phyloP scores from a whole-genome alignment of 2,797 vertebrate species.

The Aphelocoma californica region DNA sequence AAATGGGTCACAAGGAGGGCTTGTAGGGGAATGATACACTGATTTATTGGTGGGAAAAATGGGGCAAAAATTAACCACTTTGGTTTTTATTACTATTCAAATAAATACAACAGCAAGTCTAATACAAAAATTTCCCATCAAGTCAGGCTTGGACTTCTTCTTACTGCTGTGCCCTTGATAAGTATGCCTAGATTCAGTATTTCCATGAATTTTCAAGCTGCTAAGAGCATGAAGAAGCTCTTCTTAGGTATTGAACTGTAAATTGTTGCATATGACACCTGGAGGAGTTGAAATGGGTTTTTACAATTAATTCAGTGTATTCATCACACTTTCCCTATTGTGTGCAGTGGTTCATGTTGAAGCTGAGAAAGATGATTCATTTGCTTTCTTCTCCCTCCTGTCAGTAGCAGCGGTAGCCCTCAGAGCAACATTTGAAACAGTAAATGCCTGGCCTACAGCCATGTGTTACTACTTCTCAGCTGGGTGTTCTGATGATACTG shows the following conservation, averaged over 20 bases:
- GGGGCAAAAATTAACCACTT: not conserved
- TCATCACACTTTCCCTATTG: not conserved
- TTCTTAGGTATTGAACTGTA: constrained; percentile 21
- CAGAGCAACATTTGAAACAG: not conserved
- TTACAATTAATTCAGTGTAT: constrained; percentile 3
- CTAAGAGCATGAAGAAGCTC: not conserved
- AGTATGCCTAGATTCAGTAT: not conserved
- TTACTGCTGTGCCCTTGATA: not conserved
- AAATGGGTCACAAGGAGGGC: not conserved
- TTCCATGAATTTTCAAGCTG: constrained; percentile 30
- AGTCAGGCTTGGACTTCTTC: not conserved
- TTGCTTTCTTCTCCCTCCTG: not conserved
- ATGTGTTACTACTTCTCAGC: not conserved
- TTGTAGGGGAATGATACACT: not conserved
- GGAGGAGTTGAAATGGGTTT: constrained; percentile 3
- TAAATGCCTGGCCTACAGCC: constrained; percentile 20
- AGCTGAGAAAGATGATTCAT: not conserved
- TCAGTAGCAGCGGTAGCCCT: not conserved
- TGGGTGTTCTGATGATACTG: not conserved
- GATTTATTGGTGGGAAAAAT: not conserved
- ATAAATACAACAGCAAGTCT: not conserved
- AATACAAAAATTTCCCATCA: not conserved
- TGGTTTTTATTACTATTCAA: constrained; percentile 7
- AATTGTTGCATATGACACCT: constrained; percentile 35
- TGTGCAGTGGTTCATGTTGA: not conserved